Evolutionary conservation across 2,113 vertebrate species (phyloP).

Genomic region (Esox niger): DNA sequence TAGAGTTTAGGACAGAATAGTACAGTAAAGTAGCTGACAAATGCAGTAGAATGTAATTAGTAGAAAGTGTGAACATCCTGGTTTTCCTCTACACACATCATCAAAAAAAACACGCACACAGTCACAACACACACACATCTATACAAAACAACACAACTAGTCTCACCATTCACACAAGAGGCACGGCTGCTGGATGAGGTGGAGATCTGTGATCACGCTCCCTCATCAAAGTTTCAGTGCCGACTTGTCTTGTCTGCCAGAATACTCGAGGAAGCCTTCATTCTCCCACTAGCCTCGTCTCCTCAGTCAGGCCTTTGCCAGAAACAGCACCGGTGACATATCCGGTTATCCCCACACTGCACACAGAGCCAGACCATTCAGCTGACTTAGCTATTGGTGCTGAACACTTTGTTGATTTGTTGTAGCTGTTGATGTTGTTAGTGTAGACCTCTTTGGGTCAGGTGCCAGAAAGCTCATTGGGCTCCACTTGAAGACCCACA

Average conservation of each 20-base stretch:
- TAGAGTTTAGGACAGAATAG: no score
- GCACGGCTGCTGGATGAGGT: neutral
- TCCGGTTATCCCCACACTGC: constrained; percentile 25
- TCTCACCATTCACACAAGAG: neutral
- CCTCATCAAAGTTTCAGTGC: neutral
- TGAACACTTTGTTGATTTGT: neutral
- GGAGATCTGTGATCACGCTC: neutral
- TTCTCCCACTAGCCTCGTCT: neutral
- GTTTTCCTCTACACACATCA: no score
- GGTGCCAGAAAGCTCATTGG: neutral
- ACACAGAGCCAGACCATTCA: constrained; percentile 23
- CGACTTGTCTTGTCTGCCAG: neutral
- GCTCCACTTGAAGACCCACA: neutral
- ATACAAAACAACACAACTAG: neutral
- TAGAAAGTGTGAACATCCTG: no score
- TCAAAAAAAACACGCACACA: neutral
- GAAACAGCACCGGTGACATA: constrained; percentile 9
- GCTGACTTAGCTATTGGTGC: constrained; percentile 11
- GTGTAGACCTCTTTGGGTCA: neutral
- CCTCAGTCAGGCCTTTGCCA: neutral
- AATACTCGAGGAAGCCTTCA: neutral
- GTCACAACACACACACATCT: neutral
- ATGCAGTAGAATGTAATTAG: no score
- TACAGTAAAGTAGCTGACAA: no score
- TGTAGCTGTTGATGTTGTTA: constrained; percentile 4